Base-by-base conservation (phyloP, 2,888 invertebrate species). In the Drosophila multiciliata region DNA sequence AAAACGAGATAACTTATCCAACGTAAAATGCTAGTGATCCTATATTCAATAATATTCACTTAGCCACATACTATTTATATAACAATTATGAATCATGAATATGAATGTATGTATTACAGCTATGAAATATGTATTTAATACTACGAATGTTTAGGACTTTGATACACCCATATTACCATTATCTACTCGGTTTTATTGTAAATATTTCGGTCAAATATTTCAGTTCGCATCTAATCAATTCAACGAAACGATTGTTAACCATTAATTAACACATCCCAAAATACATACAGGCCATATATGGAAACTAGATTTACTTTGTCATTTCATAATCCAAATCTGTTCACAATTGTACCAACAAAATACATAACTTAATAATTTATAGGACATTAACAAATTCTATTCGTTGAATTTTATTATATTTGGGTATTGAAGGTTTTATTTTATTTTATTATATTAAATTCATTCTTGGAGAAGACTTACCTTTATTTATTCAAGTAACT, bases 131-230 rank as follows among this genome's bases (percentile, higher is more conserved):
- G 36, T 59, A 74, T 65, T 55, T 36, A 58, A 64, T 42, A 60
- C 49, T 50, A 35, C 29, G 35, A 50, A 61, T 55, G 40, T 66
- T 36, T 48, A n/a, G 29, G 55, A 49, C 60, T 70, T 20, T 49
- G 0, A 60, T 23, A 49, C 36, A 62, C 45, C 53, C 64, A 69
- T 66, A 61, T 15, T 60, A 35, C 15, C 23, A 61, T 35, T 45
- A 61, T 54, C 50, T 29, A 63, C 20, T 70, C 35, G 36, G 26
- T 78, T 73, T 62, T 40, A 71, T 71, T 85, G 85, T 85, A 85
- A 82, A 85, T 85, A 85, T 80, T 89, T 78, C 80, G 82, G 75
- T 57, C 63, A 74, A 67, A 40, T 32, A 65, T 63, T 75, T 76
- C 7, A 26, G 55, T 76, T 78, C n/a, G 49, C 53, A 73, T 48